Percentiles rank a stretch among this genome's conserved stretches.
Conservation (phyloP, 1,140 invertebrate species). For the Holcopasites calliopsidis region DNA sequence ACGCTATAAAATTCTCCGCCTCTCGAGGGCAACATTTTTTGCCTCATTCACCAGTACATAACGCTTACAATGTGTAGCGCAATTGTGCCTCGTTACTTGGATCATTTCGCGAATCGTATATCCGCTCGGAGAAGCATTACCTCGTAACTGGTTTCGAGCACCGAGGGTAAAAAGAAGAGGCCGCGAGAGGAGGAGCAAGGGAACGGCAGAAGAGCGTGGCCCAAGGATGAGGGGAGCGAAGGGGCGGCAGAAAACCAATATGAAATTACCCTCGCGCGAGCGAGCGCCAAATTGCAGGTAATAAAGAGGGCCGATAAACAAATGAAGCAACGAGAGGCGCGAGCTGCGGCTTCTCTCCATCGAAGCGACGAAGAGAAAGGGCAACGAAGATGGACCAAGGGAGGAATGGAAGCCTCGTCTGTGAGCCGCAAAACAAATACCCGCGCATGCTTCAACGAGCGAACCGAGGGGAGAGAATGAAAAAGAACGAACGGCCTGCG, state of each 20-base stretch:
- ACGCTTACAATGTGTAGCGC: not conserved
- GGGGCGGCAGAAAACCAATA: constrained; percentile 71
- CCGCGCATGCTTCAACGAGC: constrained; percentile 29
- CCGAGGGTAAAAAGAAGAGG: not conserved
- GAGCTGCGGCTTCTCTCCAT: constrained; percentile 60
- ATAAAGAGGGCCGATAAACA: constrained; percentile 73
- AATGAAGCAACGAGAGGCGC: constrained; percentile 72
- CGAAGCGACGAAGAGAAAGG: constrained; percentile 25
- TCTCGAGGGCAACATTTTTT: too few species aligned
- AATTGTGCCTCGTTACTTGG: not conserved
- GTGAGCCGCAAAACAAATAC: constrained; percentile 59
- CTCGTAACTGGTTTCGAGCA: constrained; percentile 41
- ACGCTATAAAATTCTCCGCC: too few species aligned
- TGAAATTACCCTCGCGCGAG: constrained; percentile 72
- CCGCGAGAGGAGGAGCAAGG: constrained; percentile 4
- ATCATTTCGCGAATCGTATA: constrained; percentile 29
- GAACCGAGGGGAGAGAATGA: not conserved
- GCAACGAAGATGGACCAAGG: not conserved
- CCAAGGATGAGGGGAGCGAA: not conserved
- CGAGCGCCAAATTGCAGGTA: constrained; percentile 72
- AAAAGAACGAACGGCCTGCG: constrained; percentile 37
- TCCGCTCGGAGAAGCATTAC: constrained; percentile 22
- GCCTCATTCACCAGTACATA: too few species aligned
- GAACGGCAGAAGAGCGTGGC: constrained; percentile 4
- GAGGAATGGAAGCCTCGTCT: constrained; percentile 41